A percentile compares a stretch with the other conserved stretches of the same genome.
These are phyloP conservation scores for Tanypteryx hageni DNA, from an alignment of 2,888 invertebrate species.

Conservation along the genomic window DNA sequence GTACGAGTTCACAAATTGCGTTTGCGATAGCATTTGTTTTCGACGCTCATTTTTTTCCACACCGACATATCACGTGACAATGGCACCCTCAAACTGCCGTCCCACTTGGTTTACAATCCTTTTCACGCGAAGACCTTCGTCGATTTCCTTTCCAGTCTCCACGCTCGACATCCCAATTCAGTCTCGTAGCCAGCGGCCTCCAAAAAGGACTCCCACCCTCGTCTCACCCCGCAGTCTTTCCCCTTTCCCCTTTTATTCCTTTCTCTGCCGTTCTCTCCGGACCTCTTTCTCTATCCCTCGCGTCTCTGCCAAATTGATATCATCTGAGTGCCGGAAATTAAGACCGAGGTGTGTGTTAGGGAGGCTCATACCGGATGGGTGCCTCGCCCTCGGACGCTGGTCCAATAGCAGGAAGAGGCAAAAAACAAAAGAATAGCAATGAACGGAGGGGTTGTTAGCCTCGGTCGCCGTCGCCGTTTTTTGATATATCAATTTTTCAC, in stretches of 20 bases:
- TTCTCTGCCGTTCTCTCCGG: too few species aligned
- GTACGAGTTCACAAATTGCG: constrained; percentile 6
- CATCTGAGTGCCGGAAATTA: constrained; percentile 61
- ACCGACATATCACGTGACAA: not conserved
- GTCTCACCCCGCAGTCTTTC: not conserved
- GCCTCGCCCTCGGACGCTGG: constrained; percentile 34
- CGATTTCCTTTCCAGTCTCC: not conserved
- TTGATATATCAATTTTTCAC: constrained; percentile 9
- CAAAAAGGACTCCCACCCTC: constrained; percentile 25
- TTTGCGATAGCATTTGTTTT: not conserved
- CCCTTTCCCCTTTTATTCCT: not conserved
- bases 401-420: constrained; percentile 40
- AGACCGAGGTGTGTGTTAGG: constrained; percentile 46
- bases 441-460: not conserved
- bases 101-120: not conserved
- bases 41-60: not conserved
- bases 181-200: not conserved
- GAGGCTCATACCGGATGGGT: constrained; percentile 29
- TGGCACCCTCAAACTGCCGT: too few species aligned
- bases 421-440: constrained; percentile 37
- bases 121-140: not conserved
- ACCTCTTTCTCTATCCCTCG: constrained; percentile 1
- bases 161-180: not conserved
- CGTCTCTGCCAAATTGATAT: constrained; percentile 57
- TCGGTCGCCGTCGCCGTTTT: not conserved